phyloP scores from a whole-genome alignment of 2,797 vertebrate species.

The Microchirus variegatus region DNA sequence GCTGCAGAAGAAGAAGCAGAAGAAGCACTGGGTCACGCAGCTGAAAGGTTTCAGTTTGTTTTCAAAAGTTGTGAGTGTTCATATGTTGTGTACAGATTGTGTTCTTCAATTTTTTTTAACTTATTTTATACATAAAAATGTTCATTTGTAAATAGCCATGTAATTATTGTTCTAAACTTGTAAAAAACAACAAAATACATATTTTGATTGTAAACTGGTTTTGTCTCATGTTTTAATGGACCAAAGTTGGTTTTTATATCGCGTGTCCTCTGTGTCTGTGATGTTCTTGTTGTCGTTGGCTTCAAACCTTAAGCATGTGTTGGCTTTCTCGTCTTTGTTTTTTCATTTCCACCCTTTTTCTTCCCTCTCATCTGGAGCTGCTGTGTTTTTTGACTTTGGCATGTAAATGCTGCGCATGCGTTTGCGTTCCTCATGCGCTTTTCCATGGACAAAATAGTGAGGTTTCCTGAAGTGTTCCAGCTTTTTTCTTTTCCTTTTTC shows the following conservation, averaged over 20 bases:
- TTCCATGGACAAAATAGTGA: conserved; percentile 82
- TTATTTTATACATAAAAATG: conserved; percentile 99
- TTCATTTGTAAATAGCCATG: conserved; percentile 99
- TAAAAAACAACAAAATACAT: conserved; percentile 92
- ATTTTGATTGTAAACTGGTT: conserved; percentile 95
- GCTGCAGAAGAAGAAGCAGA: conserved; percentile 5
- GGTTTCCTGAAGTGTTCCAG: conserved; percentile 82
- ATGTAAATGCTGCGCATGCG: conserved; percentile 92
- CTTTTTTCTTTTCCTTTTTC: conserved; percentile 41
- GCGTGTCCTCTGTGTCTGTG: conserved; percentile 79
- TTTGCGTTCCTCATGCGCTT: conserved; percentile 82
- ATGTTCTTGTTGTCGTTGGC: conserved; percentile 83
- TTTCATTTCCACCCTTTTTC: conserved; percentile 54
- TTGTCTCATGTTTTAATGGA: conserved; percentile 96
- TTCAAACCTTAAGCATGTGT: conserved; percentile 87
- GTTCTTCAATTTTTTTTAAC: conserved; percentile 94
- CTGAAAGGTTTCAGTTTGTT: conserved; percentile 69
- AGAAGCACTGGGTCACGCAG: conserved; percentile 44
- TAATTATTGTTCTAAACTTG: conserved; percentile 97
- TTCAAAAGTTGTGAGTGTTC: conserved; percentile 73
- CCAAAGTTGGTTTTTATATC: conserved; percentile 94
- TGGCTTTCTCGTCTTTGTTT: conserved; percentile 70
- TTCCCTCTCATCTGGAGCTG: conserved; percentile 77
- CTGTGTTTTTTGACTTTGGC: conserved; percentile 83
- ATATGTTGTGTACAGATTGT: conserved; percentile 85